Conservation (phyloP, 2,113 vertebrate species). For the Apaloderma vittatum region DNA sequence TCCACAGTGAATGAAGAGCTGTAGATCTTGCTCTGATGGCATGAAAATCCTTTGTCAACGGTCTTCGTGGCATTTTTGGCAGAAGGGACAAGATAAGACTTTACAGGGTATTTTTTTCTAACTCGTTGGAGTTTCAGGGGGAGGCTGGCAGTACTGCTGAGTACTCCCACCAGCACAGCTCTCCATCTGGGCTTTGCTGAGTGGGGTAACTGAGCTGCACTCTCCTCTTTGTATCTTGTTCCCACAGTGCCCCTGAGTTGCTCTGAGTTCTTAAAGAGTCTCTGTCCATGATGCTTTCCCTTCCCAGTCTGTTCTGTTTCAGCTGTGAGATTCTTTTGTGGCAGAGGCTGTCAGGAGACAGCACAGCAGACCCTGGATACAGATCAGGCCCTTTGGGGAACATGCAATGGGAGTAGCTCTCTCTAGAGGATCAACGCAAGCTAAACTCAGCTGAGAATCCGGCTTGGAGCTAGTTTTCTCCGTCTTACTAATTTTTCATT, state of each 20-base stretch:
- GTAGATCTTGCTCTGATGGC: neutral
- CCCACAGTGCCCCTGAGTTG: neutral
- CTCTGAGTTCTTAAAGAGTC: neutral
- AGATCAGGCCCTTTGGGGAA: neutral
- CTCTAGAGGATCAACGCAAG: neutral
- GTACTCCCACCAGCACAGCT: neutral
- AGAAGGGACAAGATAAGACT: neutral
- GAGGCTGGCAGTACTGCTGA: neutral
- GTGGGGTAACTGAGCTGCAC: neutral
- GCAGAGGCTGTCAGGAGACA: neutral
- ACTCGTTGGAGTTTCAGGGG: neutral
- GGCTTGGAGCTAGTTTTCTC: neutral
- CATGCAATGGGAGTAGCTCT: neutral
- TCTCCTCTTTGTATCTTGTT: neutral
- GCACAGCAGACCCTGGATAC: neutral
- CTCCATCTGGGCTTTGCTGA: neutral
- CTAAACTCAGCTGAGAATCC: neutral
- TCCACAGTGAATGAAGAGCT: neutral
- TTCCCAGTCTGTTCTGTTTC: neutral
- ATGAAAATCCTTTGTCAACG: neutral
- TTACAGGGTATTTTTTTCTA: neutral
- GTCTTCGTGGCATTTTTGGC: neutral
- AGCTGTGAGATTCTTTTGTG: neutral
- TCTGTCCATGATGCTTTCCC: neutral
- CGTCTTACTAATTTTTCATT: neutral